phyloP scores from a whole-genome alignment of 2,797 vertebrate species.

The Moxostoma hubbsi region DNA sequence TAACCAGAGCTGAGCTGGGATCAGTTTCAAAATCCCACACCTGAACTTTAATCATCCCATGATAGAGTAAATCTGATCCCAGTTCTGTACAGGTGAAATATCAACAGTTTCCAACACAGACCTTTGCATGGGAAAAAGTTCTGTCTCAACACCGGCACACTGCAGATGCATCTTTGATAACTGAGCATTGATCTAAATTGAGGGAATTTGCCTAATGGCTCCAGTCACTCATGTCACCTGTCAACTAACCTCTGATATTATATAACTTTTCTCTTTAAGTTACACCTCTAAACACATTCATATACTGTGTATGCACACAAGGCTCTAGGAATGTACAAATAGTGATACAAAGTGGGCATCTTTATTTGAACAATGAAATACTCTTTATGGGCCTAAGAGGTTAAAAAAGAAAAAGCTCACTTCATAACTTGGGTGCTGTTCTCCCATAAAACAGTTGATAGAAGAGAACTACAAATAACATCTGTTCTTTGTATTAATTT shows the following conservation, averaged over 20 bases:
- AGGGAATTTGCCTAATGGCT: constrained; percentile 35
- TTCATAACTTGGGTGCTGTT: constrained; percentile 36
- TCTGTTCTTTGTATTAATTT: constrained; percentile 20
- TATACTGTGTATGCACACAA: constrained; percentile 51
- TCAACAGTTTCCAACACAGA: constrained; percentile 33
- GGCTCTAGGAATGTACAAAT: constrained; percentile 56
- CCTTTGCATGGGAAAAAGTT: constrained; percentile 6
- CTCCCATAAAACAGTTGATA: constrained; percentile 13
- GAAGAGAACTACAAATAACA: neutral
- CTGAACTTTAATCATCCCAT: constrained; percentile 19
- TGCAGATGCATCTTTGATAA: constrained; percentile 41
- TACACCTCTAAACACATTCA: constrained; percentile 67
- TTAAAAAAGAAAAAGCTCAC: constrained; percentile 12
- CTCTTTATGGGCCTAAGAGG: constrained; percentile 43
- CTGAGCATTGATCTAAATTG: constrained; percentile 42
- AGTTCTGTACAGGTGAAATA: constrained; percentile 32
- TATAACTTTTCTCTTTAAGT: constrained; percentile 52
- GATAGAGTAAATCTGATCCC: constrained; percentile 21
- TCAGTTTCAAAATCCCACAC: constrained; percentile 41
- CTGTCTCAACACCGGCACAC: constrained; percentile 22
- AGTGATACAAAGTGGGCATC: constrained; percentile 59
- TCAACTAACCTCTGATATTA: constrained; percentile 60
- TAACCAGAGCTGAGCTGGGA: constrained; percentile 28
- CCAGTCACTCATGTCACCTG: constrained; percentile 50
- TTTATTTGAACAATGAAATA: constrained; percentile 52